phyloP scores from a whole-genome alignment of 2,113 vertebrate species.

The Microcebus ravelobensis region DNA sequence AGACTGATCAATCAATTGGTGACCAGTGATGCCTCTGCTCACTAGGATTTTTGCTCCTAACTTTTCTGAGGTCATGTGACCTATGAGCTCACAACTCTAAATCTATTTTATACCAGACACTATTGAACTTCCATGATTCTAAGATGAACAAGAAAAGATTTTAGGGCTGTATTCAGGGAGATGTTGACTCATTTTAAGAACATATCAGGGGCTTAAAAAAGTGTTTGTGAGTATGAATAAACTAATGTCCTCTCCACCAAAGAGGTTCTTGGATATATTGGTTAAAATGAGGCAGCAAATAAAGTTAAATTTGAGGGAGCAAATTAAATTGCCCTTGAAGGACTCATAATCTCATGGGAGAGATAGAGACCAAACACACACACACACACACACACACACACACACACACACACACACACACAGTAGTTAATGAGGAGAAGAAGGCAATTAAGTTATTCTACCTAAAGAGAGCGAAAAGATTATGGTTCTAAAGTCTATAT shows the following conservation, averaged over 20 bases:
- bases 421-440: not conserved
- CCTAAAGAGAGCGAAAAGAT: not conserved
- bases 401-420: accelerated
- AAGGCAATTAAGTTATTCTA: not conserved
- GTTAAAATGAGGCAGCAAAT: not conserved
- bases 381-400: not conserved
- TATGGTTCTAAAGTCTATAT: not conserved
- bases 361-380: not conserved
- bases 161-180: not conserved
- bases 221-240: not conserved
- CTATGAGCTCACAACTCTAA: not conserved
- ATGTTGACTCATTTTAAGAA: not conserved
- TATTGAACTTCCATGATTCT: not conserved
- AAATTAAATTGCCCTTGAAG: not conserved
- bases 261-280: not conserved
- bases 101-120: not conserved
- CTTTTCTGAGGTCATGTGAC: not conserved
- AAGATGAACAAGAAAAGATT: not conserved
- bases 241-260: not conserved
- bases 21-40: not conserved
- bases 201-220: not conserved
- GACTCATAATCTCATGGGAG: not conserved
- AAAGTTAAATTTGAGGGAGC: not conserved
- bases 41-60: not conserved
- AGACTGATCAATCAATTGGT: not conserved